Conservation (phyloP, 2,888 invertebrate genomes). For the Papilio elwesi region DNA sequence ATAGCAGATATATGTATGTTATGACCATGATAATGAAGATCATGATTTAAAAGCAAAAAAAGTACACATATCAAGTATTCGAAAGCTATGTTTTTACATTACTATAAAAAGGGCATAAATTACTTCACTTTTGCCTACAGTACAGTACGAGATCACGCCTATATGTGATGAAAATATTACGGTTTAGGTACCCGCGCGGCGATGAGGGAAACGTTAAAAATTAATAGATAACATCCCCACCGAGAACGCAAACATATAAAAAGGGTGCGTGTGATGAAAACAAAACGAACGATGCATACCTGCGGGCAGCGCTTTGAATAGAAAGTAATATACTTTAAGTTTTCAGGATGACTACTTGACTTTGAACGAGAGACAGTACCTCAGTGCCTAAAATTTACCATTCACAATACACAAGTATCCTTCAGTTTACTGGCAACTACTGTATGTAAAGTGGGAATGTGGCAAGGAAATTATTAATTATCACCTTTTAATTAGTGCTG, state of each 20-base stretch:
- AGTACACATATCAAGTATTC: neutral
- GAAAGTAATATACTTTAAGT: constrained; percentile 31
- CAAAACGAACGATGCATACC: constrained; percentile 46
- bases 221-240: constrained; percentile 50
- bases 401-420: neutral
- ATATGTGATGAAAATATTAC: constrained; percentile 39
- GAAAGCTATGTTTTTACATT: neutral
- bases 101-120: neutral
- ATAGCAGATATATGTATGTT: neutral
- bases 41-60: neutral
- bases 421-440: neutral
- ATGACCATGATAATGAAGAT: neutral
- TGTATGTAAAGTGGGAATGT: too few species aligned
- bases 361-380: neutral
- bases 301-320: constrained; percentile 18
- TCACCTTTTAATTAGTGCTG: too few species aligned
- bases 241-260: constrained; percentile 49
- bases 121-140: constrained; percentile 3
- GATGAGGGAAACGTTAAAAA: constrained; percentile 51
- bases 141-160: constrained; percentile 16
- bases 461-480: too few species aligned
- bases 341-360: constrained; percentile 23
- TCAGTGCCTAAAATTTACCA: neutral
- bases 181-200: constrained; percentile 36
- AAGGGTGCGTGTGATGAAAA: constrained; percentile 55